A percentile compares a stretch with the other conserved stretches of the same genome.
Conservation (phyloP, 2,888 invertebrate genomes). For the Drosophila pegasa region DNA sequence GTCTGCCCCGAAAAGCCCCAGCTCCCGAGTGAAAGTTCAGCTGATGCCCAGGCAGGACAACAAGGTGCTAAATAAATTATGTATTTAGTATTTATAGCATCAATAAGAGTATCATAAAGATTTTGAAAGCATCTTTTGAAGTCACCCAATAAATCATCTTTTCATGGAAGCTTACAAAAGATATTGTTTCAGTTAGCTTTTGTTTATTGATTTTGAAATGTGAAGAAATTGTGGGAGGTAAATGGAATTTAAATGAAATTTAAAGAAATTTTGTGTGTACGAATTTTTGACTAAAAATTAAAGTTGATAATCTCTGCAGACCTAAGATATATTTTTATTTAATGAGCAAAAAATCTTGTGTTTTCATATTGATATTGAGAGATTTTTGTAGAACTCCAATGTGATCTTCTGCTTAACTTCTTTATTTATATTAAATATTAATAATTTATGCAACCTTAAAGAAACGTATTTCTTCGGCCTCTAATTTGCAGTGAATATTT, state of each 20-base stretch:
- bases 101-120: slow-evolving; percentile 26
- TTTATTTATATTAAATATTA: too few species aligned
- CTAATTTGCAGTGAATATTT: too few species aligned
- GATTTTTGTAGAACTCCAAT: too few species aligned
- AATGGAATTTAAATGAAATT: too few species aligned
- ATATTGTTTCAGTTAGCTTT: background rate
- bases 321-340: too few species aligned
- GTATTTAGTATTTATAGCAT: slow-evolving; percentile 47
- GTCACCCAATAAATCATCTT: slow-evolving; percentile 18
- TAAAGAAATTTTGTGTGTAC: background rate
- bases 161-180: background rate
- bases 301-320: too few species aligned
- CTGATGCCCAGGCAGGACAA: slow-evolving; percentile 61
- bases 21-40: slow-evolving; percentile 27
- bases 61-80: slow-evolving; percentile 73
- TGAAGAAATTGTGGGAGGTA: background rate
- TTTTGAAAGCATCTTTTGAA: background rate
- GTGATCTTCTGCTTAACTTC: too few species aligned
- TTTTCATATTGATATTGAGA: too few species aligned
- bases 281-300: too few species aligned
- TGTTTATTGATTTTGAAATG: background rate
- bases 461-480: too few species aligned
- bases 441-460: too few species aligned
- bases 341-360: too few species aligned
- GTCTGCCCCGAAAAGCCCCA: slow-evolving; percentile 30